phyloP scores from a whole-genome alignment of 2,113 vertebrate genomes.

The Pygoscelis adeliae region DNA sequence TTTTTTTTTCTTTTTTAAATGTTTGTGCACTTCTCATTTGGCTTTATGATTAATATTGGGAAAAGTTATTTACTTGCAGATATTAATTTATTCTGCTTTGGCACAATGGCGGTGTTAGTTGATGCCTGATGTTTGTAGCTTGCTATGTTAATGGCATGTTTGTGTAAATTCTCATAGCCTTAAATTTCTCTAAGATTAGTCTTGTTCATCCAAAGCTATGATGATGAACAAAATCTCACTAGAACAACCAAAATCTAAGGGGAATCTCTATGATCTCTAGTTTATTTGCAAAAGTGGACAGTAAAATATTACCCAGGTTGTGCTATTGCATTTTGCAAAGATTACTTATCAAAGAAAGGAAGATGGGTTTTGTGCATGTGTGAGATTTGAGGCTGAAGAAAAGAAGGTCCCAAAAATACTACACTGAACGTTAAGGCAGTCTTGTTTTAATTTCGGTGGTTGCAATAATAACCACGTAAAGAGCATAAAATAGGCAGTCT shows the following conservation, averaged over 20 bases:
- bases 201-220: neutral
- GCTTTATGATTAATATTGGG: neutral
- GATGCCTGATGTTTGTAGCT: neutral
- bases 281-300: neutral
- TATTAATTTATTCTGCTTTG: neutral
- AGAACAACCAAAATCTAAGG: neutral
- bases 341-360: neutral
- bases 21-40: neutral
- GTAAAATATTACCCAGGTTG: neutral
- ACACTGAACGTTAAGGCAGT: neutral
- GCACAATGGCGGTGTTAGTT: neutral
- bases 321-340: neutral
- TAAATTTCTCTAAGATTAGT: neutral
- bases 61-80: neutral
- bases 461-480: constrained; percentile 69
- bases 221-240: neutral
- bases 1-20: neutral
- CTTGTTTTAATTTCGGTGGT: constrained; percentile 69
- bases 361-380: neutral
- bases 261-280: neutral
- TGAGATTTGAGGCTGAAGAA: neutral
- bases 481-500: constrained; percentile 63
- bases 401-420: constrained; percentile 43
- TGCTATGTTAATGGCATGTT: neutral
- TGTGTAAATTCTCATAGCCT: neutral